Evolutionary conservation across 2,113 vertebrate genomes (phyloP), one percentile per base, ranked within the genome.

Genomic region (Otolemur garnettii): DNA sequence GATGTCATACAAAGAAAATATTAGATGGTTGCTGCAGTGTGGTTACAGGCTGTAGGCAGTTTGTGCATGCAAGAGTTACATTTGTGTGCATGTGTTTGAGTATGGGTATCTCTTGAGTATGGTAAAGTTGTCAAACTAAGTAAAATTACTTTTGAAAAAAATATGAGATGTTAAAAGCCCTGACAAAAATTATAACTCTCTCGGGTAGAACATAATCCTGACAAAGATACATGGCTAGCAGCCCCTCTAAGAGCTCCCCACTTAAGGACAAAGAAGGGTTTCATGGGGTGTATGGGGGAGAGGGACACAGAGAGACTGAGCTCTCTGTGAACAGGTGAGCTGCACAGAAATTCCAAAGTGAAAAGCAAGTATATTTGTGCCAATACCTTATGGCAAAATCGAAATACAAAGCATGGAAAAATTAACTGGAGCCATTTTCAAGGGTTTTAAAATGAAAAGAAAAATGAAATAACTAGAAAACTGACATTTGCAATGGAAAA

Each of bases 101-200:
- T n/a, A n/a, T 21, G 45, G 42, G 50, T 88, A n/a, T 88, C 80
- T 82, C 77, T 74, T 74, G 38, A 38, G 38, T 38, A 30, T 64
- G 57, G 68, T 72, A 19, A 88, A 64, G 66, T 55, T 62, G 57
- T 64, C 60, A 57, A 87, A 80, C 64, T 26, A 35, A 88, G 42
- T 42, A 88, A 88, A 81, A 81, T 18, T 81, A 62, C 15, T 62
- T 93, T 72, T 62, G 38, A 88, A 72, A 60, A 60, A 87, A 93
- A 69, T 38, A 38, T 8, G 55, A 30, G 38, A 22, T n/a, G 12
- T 72, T 87, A 62, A 71, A 22, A 30, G 55, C 24, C 28, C 24
- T 35, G n/a, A 35, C 28, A 69, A 90, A 79, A 68, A 13, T 89
- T 68, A 79, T 7, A 68, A 30, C 12, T 33, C 26, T 18, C 11